A percentile compares a stretch with the other conserved stretches of the same genome.
These are phyloP conservation scores for Temnothorax nylanderi DNA, from an alignment of 1,140 invertebrate species.

Conservation along the genomic window DNA sequence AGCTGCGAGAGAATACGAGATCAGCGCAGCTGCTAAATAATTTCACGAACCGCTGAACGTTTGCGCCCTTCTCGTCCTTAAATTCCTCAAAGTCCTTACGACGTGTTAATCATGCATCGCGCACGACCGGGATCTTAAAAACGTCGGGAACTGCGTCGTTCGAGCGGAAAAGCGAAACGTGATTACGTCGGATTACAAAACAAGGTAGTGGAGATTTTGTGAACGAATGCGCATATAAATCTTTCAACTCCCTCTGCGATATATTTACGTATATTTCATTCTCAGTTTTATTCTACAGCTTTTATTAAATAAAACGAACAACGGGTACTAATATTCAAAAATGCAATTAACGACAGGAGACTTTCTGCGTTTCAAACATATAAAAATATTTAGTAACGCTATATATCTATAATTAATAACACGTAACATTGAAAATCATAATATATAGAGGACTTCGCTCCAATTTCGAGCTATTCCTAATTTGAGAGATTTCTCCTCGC, in stretches of 20 bases:
- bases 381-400: background rate
- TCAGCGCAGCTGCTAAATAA: constrained; percentile 50
- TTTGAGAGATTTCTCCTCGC: background rate
- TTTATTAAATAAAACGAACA: background rate
- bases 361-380: background rate
- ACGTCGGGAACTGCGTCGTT: background rate
- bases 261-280: background rate
- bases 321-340: background rate
- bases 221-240: background rate
- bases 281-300: background rate
- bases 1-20: constrained; percentile 49
- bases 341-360: background rate
- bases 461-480: background rate
- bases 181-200: constrained; percentile 2
- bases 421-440: background rate
- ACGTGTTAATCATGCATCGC: constrained; percentile 38
- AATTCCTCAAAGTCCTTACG: constrained; percentile 48
- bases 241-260: background rate
- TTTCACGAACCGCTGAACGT: constrained; percentile 46
- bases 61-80: background rate
- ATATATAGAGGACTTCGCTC: background rate
- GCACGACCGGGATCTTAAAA: constrained; percentile 6
- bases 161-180: background rate
- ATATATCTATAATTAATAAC: background rate
- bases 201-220: background rate